phyloP scores from a whole-genome alignment of 2,888 invertebrate species.

The Phorcus lineatus region DNA sequence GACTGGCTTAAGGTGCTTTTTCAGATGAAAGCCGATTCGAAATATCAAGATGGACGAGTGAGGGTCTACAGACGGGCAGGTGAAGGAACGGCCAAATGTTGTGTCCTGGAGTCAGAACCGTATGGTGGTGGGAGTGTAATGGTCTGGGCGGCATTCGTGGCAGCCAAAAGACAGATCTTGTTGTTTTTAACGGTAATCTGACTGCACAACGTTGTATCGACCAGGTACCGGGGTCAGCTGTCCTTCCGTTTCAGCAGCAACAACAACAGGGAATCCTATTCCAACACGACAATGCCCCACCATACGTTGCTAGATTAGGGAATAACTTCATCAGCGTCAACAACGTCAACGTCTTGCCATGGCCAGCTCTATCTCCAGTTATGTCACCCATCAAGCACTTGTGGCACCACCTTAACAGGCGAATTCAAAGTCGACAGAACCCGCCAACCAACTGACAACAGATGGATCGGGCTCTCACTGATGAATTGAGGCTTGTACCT shows the following conservation, averaged over 20 bases:
- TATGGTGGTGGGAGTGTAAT: conserved; percentile 10
- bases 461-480: not conserved
- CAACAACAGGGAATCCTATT: not conserved
- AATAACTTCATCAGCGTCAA: not conserved
- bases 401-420: not conserved
- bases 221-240: no score
- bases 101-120: not conserved
- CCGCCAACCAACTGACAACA: not conserved
- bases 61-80: not conserved
- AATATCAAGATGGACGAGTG: not conserved
- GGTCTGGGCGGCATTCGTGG: not conserved
- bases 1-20: not conserved
- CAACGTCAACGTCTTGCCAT: not conserved
- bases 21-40: not conserved
- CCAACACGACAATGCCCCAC: not conserved
- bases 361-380: not conserved
- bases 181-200: not conserved
- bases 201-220: not conserved
- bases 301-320: not conserved
- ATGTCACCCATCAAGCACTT: not conserved
- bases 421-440: not conserved
- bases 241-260: no score
- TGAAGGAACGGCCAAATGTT: not conserved
- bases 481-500: not conserved
- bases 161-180: not conserved